These are phyloP conservation scores for Autographa pulchrina DNA, from an alignment of 2,888 invertebrate species.

Conservation along the genomic window DNA sequence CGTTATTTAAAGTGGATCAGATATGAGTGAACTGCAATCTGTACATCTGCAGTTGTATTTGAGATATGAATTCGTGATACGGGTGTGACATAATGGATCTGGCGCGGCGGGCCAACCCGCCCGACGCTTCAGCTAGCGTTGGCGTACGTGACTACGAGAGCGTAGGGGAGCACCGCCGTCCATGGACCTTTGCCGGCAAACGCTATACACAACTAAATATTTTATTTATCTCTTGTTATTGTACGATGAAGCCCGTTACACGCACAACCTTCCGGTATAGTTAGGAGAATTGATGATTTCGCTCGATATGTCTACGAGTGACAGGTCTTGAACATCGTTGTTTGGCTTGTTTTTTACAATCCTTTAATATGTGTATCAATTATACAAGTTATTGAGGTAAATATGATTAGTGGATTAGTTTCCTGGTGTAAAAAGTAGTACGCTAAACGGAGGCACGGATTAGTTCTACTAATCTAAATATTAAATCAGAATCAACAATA, in stretches of 20 bases:
- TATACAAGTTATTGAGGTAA: background rate
- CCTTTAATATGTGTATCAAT: background rate
- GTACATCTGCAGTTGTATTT: constrained; percentile 28
- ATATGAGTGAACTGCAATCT: constrained; percentile 18
- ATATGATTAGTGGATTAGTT: background rate
- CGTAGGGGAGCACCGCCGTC: constrained; percentile 65
- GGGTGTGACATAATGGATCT: constrained; percentile 47
- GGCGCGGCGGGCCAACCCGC: constrained; percentile 63
- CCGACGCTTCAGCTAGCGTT: constrained; percentile 34
- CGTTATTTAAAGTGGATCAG: constrained; percentile 8
- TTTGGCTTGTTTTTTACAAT: constrained; percentile 25
- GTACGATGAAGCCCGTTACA: constrained; percentile 31
- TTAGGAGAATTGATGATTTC: constrained; percentile 28
- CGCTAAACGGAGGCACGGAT: background rate
- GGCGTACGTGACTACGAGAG: constrained; percentile 81
- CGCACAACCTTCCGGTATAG: constrained; percentile 37
- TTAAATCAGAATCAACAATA: constrained; percentile 35
- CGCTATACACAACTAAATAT: constrained; percentile 41
- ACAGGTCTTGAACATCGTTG: constrained; percentile 23
- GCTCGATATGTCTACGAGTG: constrained; percentile 24
- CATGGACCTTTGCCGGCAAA: constrained; percentile 69
- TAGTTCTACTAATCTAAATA: constrained; percentile 7
- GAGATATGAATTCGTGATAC: constrained; percentile 33
- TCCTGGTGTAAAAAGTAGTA: background rate
- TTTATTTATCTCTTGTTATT: constrained; percentile 58